Evolutionary conservation across 2,113 vertebrate genomes (phyloP).

Genomic region (Dipodomys spectabilis): DNA sequence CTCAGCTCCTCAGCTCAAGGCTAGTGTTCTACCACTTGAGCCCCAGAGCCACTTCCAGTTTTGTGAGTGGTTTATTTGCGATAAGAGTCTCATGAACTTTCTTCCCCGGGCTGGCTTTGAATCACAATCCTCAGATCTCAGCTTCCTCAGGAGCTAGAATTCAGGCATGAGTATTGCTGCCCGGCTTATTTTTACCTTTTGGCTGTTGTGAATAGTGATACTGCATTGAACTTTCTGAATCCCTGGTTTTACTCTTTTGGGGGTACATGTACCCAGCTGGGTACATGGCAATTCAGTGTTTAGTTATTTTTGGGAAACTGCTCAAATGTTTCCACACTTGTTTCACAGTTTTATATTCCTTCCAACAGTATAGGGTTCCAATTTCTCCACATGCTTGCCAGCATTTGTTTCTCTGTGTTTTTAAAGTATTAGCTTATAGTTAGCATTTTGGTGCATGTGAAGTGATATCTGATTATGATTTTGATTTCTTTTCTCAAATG

Average conservation of each 20-base stretch:
- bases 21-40: too few relatives aligned
- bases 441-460: background rate
- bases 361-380: background rate
- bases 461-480: background rate
- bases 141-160: too few relatives aligned
- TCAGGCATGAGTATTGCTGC: too few relatives aligned
- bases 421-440: background rate
- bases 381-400: background rate
- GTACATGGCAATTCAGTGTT: background rate
- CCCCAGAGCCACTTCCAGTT: too few relatives aligned
- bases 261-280: background rate
- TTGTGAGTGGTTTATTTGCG: too few relatives aligned
- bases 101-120: too few relatives aligned
- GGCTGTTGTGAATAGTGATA: background rate
- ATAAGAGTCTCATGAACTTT: too few relatives aligned
- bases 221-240: background rate
- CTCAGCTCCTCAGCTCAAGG: too few relatives aligned
- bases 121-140: too few relatives aligned
- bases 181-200: background rate
- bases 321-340: background rate
- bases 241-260: background rate
- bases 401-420: background rate
- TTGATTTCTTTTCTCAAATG: conserved; percentile 18
- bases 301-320: background rate
- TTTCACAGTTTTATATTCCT: background rate